Evolutionary conservation across 2,888 invertebrate species (phyloP).

Genomic region (Heliconius sara): DNA sequence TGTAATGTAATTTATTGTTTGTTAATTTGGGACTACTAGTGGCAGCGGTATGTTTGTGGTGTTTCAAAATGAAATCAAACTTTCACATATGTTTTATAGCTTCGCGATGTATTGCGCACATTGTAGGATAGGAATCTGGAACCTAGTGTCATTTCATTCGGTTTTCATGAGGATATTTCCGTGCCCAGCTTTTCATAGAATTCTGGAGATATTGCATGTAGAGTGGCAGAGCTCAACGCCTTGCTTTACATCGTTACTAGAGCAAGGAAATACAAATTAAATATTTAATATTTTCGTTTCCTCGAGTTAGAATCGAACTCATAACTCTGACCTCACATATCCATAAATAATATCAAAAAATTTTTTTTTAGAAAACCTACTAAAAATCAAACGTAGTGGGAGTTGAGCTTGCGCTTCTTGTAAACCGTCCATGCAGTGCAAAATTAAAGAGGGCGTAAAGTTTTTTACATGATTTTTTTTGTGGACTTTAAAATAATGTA

Average conservation of each 20-base stretch:
- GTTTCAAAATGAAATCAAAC: background rate
- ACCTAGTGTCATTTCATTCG: no score
- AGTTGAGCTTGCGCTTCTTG: no score
- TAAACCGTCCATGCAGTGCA: no score
- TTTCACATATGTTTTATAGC: background rate
- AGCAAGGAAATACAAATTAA: background rate
- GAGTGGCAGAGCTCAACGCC: background rate
- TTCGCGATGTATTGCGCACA: background rate
- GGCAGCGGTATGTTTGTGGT: no score
- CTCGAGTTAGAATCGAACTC: background rate
- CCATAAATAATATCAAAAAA: no score
- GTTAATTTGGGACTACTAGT: background rate
- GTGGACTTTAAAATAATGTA: no score
- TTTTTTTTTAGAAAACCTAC: no score
- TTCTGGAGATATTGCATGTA: background rate
- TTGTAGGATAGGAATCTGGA: background rate
- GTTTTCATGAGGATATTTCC: background rate
- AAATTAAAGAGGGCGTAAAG: no score
- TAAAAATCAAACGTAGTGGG: no score
- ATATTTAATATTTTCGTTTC: background rate
- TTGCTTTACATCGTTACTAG: background rate
- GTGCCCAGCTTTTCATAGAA: background rate
- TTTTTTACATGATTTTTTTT: no score
- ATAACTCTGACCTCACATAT: no score
- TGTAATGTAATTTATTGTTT: constrained; percentile 9